Base-by-base conservation (phyloP, 64 coral and sea anemone genomes). In the Hydrozoanthus tunicans region DNA sequence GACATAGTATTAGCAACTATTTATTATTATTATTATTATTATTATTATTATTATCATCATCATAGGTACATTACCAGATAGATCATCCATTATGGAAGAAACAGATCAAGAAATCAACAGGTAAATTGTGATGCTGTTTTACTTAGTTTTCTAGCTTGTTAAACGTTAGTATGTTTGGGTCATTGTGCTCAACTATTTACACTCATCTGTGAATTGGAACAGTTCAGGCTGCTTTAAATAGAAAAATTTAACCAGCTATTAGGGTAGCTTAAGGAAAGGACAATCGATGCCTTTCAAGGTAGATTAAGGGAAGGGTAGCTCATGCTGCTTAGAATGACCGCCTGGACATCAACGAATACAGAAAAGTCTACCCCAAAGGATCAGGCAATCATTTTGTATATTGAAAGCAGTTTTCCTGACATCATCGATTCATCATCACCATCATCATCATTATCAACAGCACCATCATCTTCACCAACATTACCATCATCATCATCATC, bases 61-160 rank as follows among this genome's bases (percentile, higher is more conserved):
- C 67, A 66, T 60, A 96, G 92, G 86, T 58, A 93, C 89, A 12
- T 90, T 94, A 65, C 95, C 95, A 6, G 79, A 92, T n/a, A 96
- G 91, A 85, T 81, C 89, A 43, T 56, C 92, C 14, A 82, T 93
- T 14, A 96, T 94, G 95, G 95, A 96, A 73, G 95, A 96, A 73
- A 96, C 70, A 83, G 92, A 96, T 71, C 95, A 96, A 82, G 95
- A 96, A 59, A 27, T 96, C 13, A 94, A 27, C 92, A 96, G 95
- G 95, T 96, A 64, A 64, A 65, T 4, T 81, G 23, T 10, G 6
- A 12, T 62, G 78, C 56, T 60, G 76, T 58, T 60, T 13, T 7
- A 60, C 15, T 61, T 26, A n/a, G 20, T 11, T 77, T 77, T 15
- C 14, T 56, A 52, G 15, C 14, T 3, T 78, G 51, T 27, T 3